Evolutionary conservation across 2,888 invertebrate genomes (phyloP).

Genomic region (Drosophila eohydei): DNA sequence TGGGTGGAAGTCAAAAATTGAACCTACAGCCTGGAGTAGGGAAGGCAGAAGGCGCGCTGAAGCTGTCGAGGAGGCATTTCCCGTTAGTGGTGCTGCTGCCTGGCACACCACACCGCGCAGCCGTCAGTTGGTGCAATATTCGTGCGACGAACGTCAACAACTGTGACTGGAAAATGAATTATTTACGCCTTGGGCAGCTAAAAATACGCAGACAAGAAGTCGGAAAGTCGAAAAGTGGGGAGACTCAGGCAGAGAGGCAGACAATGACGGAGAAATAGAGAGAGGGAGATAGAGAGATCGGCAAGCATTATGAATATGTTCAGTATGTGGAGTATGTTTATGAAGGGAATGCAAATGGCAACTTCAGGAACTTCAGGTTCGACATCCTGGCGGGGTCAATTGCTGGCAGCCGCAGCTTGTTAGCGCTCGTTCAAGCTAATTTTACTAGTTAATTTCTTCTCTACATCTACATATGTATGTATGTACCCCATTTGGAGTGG

Average conservation of each 20-base stretch:
- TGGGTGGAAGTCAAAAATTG: slow-evolving; percentile 41
- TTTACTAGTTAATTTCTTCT: slow-evolving; percentile 64
- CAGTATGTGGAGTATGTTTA: slow-evolving; percentile 26
- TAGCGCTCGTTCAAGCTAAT: slow-evolving; percentile 45
- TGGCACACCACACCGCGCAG: slow-evolving; percentile 22
- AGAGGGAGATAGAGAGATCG: slow-evolving; percentile 9
- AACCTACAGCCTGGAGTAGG: slow-evolving; percentile 20
- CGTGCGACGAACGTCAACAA: slow-evolving; percentile 75
- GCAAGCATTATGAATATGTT: slow-evolving; percentile 42
- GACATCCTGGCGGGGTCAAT: slow-evolving; percentile 72
- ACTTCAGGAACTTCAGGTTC: slow-evolving; percentile 35
- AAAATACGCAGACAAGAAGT: slow-evolving; percentile 60
- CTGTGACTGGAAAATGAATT: slow-evolving; percentile 81
- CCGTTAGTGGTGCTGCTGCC: slow-evolving; percentile 38
- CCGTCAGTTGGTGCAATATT: slow-evolving; percentile 47
- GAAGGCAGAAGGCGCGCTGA: background rate
- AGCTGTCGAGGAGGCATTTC: slow-evolving; percentile 37
- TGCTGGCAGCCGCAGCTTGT: slow-evolving; percentile 55
- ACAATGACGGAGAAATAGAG: background rate
- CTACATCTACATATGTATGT: background rate
- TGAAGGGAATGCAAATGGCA: slow-evolving; percentile 37
- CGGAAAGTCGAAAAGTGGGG: slow-evolving; percentile 17
- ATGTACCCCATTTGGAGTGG: slow-evolving; percentile 26
- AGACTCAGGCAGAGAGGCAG: background rate
- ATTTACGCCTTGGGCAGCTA: slow-evolving; percentile 75